Percentiles rank a stretch among this genome's conserved stretches.
Evolutionary conservation across 2,797 vertebrate genomes (phyloP).

Genomic region (Micromesistius poutassou): DNA sequence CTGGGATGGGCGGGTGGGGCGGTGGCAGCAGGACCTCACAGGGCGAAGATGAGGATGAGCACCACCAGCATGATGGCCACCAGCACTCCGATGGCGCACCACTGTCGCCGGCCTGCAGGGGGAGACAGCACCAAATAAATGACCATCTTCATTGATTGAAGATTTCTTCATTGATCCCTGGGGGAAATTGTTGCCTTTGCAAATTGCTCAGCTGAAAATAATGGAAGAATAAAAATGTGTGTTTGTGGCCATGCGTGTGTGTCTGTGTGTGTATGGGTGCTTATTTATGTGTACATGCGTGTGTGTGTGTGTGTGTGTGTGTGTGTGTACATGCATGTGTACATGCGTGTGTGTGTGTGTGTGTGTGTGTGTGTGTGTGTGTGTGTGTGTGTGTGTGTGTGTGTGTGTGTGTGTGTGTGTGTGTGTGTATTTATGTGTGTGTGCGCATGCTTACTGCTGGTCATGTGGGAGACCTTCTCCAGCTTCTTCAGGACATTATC

Average conservation of each 20-base stretch:
- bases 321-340: conserved; percentile 26
- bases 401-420: conserved; percentile 1
- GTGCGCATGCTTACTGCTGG: conserved; percentile 70
- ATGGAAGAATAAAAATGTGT: not conserved
- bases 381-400: not conserved
- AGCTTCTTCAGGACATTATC: conserved; percentile 81
- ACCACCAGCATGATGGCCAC: conserved; percentile 73
- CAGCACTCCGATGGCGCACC: conserved; percentile 79
- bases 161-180: too few species aligned
- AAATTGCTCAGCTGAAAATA: not conserved
- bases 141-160: not conserved
- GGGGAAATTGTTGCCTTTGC: too few species aligned
- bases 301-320: conserved; percentile 10
- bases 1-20: not conserved
- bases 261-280: conserved; percentile 3
- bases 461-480: conserved; percentile 85
- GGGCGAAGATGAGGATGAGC: conserved; percentile 75
- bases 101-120: conserved; percentile 77
- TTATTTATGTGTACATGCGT: too few species aligned
- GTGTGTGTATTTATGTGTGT: conserved; percentile 9
- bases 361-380: not conserved
- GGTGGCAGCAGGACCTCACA: conserved; percentile 49
- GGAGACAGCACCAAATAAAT: not conserved
- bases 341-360: not conserved
- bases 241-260: not conserved